Conservation (phyloP, 2,113 vertebrate genomes). For the Orthochromis indermauri region DNA sequence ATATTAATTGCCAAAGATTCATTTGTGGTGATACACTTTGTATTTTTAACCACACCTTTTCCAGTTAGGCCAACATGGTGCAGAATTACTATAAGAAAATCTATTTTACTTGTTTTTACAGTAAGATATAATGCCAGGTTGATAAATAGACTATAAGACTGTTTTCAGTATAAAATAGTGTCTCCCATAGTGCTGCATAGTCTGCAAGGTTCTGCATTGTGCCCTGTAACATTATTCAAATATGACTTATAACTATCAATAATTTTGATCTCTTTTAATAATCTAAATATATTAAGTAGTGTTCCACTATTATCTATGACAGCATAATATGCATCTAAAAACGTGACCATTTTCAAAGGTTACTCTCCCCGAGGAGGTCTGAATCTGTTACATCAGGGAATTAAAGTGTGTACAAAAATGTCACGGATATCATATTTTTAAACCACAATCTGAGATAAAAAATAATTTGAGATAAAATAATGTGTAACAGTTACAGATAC, state of each 20-base stretch:
- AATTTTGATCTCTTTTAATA: not conserved
- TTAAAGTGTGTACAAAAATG: not conserved
- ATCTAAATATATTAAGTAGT: not conserved
- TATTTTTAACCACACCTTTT: not conserved
- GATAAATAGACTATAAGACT: not conserved
- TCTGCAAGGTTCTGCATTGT: not conserved
- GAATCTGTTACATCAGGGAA: not conserved
- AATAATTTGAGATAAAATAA: not conserved
- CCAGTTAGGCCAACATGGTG: not conserved
- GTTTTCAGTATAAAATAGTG: not conserved
- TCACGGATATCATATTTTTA: not conserved
- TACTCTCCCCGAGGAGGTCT: not conserved
- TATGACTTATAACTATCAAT: not conserved
- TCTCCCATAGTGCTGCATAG: not conserved
- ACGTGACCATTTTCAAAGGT: not conserved
- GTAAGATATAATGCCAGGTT: not conserved
- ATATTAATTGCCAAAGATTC: not conserved
- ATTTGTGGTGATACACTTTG: not conserved
- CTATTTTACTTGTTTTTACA: not conserved
- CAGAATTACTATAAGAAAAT: not conserved
- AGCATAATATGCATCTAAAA: not conserved
- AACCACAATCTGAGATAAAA: not conserved
- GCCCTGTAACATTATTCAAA: not conserved
- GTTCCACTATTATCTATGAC: not conserved
- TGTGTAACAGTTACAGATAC: not conserved